A percentile compares a stretch with the other conserved stretches of the same genome.
Conservation (phyloP, 2,888 invertebrate genomes). For the Girardia tigrina region DNA sequence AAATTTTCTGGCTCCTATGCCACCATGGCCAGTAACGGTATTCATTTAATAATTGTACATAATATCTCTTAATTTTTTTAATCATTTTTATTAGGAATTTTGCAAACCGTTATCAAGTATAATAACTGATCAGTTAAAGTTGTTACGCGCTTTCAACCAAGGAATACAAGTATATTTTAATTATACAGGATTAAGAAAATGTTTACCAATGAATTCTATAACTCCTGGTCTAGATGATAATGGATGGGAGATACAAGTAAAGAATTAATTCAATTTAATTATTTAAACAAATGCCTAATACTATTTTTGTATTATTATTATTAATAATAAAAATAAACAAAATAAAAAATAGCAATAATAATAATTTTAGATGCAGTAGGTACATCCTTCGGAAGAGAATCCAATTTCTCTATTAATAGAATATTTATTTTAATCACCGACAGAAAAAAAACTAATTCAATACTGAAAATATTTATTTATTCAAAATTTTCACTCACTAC, state of each 20-base stretch:
- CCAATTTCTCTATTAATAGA: no score
- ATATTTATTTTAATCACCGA: no score
- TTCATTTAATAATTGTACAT: constrained; percentile 42
- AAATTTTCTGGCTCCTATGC: constrained; percentile 64
- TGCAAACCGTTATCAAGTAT: neutral
- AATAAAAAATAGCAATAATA: no score
- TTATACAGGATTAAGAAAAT: constrained; percentile 61
- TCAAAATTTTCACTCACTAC: no score
- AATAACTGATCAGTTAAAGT: neutral
- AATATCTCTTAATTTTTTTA: neutral
- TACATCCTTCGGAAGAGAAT: no score
- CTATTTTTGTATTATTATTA: no score
- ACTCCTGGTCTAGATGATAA: constrained; percentile 57
- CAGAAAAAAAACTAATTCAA: no score
- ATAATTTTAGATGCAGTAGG: no score
- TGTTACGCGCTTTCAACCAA: neutral
- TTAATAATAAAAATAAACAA: no score
- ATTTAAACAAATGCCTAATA: no score
- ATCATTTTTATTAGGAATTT: neutral
- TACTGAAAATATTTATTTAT: no score
- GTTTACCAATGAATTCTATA: constrained; percentile 57
- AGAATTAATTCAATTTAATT: no score
- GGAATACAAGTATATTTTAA: constrained; percentile 62
- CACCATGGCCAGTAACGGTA: constrained; percentile 69
- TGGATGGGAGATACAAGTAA: constrained; percentile 71